These are phyloP conservation scores for Drosophila pruinosa DNA, from an alignment of 1,140 invertebrate species.

Conservation along the genomic window DNA sequence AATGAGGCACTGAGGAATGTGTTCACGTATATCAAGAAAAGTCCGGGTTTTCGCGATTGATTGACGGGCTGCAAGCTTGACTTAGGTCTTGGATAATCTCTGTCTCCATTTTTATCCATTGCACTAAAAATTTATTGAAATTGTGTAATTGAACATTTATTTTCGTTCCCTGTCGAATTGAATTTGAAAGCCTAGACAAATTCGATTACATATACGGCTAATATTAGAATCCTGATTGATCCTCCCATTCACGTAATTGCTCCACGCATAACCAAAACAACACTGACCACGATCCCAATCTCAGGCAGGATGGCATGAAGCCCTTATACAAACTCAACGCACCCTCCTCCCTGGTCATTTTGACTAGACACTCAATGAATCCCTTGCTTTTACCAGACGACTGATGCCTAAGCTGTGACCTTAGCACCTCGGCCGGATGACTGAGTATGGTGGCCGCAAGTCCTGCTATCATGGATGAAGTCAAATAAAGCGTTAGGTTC, in stretches of 20 bases:
- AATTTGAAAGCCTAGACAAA: not conserved
- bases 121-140: not conserved
- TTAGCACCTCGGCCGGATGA: conserved; percentile 56
- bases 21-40: not conserved
- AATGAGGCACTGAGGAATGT: not conserved
- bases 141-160: not conserved
- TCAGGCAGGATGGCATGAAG: conserved; percentile 50
- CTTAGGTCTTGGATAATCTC: conserved; percentile 1
- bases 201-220: not conserved
- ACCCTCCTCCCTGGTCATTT: conserved; percentile 45
- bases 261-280: conserved; percentile 62
- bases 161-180: not conserved
- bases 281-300: conserved; percentile 58
- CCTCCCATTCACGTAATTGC: conserved; percentile 53
- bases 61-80: not conserved
- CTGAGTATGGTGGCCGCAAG: conserved; percentile 48
- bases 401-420: conserved; percentile 59
- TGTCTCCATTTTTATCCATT: conserved; percentile 10
- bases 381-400: conserved; percentile 29
- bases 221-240: conserved; percentile 48
- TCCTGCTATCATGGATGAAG: conserved; percentile 47
- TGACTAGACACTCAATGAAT: conserved; percentile 26
- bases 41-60: not conserved
- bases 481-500: conserved; percentile 25
- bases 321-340: conserved; percentile 43